A percentile compares a stretch with the other conserved stretches of the same genome.
These are phyloP conservation scores for Andricus curvator DNA, from an alignment of 2,888 invertebrate genomes.

Conservation along the genomic window DNA sequence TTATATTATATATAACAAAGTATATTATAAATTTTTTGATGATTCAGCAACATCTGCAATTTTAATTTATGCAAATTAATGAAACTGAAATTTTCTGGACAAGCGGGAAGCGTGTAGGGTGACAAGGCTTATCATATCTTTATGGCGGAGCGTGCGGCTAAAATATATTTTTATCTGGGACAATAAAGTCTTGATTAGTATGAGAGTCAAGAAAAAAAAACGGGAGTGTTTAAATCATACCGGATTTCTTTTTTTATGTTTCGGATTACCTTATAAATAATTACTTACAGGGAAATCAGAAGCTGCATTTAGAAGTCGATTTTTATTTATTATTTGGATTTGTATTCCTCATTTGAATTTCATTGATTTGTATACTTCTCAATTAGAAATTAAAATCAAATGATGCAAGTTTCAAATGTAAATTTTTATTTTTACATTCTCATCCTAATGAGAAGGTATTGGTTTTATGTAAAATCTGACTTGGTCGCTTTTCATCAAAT, in stretches of 20 bases:
- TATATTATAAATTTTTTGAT: not conserved
- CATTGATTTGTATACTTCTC: no score
- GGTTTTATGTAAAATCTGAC: no score
- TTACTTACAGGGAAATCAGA: not conserved
- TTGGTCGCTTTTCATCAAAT: no score
- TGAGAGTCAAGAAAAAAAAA: slow-evolving; percentile 2
- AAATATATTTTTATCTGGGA: slow-evolving; percentile 35
- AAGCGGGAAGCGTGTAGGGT: not conserved
- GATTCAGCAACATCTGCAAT: not conserved
- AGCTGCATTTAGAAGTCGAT: not conserved
- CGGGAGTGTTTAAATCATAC: not conserved
- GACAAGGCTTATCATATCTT: slow-evolving; percentile 30
- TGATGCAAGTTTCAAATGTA: no score
- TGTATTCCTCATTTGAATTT: not conserved
- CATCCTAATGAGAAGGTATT: no score
- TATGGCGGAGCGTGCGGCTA: slow-evolving; percentile 18
- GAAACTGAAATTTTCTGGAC: slow-evolving; percentile 22
- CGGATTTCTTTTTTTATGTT: no score
- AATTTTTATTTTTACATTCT: no score
- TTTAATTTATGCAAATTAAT: slow-evolving; percentile 30
- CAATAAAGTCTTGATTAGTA: slow-evolving; percentile 22
- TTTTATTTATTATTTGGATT: not conserved
- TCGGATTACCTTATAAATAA: not conserved
- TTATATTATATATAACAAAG: no score
- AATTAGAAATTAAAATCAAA: no score